These are phyloP conservation scores for Hydractinia echinata DNA, from an alignment of 30 jellyfish, hydroid and myxozoan species.

Conservation along the genomic window DNA sequence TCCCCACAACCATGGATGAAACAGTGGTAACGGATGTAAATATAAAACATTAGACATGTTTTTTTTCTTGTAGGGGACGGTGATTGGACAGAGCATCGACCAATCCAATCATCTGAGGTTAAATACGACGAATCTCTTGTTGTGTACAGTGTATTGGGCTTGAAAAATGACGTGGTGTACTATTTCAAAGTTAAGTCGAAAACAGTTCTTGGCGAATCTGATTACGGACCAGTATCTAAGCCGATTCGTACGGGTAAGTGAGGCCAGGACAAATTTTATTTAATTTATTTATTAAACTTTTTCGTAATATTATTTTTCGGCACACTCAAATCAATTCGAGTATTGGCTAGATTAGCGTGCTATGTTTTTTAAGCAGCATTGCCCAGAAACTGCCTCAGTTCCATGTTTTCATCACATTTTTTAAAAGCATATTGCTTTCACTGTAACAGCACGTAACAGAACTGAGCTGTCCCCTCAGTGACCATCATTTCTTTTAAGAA, in stretches of 20 bases:
- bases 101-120: constrained; percentile 40
- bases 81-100: constrained; percentile 51
- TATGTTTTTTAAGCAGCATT: neutral
- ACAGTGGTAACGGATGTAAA: no score
- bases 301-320: neutral
- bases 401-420: no score
- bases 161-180: constrained; percentile 56
- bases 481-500: neutral
- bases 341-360: no score
- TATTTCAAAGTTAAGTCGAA: constrained; percentile 63
- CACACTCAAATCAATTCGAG: no score
- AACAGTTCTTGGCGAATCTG: constrained; percentile 66
- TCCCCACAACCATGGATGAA: no score
- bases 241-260: constrained; percentile 63
- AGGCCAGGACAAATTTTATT: no score
- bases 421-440: neutral
- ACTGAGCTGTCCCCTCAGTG: neutral
- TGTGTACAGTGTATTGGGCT: constrained; percentile 35
- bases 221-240: constrained; percentile 50
- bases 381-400: neutral
- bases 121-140: constrained; percentile 45
- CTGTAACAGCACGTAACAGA: neutral
- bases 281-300: neutral
- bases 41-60: neutral
- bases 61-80: constrained; percentile 44